These are phyloP conservation scores for Amphilophus citrinellus DNA, from an alignment of 2,113 vertebrate genomes.

Conservation along the genomic window DNA sequence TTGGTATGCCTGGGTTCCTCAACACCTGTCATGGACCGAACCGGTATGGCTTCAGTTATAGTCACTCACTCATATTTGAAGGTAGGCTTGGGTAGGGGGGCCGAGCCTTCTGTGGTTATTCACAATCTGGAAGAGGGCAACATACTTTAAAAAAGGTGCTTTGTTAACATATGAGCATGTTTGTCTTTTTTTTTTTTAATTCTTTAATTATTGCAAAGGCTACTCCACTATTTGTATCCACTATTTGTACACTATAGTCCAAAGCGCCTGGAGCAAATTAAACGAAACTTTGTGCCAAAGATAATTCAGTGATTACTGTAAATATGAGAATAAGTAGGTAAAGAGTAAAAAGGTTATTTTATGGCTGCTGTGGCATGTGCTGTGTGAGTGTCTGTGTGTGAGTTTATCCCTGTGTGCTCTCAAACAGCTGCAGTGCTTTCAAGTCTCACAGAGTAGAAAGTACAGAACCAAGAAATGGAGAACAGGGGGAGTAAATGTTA, in stretches of 20 bases:
- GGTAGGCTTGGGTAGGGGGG: too few species aligned
- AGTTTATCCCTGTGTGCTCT: conserved; percentile 20
- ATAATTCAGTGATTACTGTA: conserved; percentile 86
- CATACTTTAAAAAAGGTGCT: conserved; percentile 43
- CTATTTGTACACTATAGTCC: conserved; percentile 21
- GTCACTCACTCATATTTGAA: too few species aligned
- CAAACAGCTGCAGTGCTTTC: conserved; percentile 57
- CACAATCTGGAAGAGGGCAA: conserved; percentile 40
- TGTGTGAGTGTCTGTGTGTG: neutral
- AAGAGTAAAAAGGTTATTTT: conserved; percentile 59
- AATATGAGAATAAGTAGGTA: conserved; percentile 71
- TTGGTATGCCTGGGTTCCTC: too few species aligned
- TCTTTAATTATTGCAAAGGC: conserved; percentile 76
- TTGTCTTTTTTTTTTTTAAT: conserved; percentile 46
- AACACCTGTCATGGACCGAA: too few species aligned
- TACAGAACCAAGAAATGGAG: conserved; percentile 77
- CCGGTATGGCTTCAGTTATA: too few species aligned
- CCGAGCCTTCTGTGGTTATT: conserved; percentile 39
- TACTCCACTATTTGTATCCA: conserved; percentile 33
- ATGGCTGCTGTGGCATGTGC: conserved; percentile 31
- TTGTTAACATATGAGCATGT: conserved; percentile 60
- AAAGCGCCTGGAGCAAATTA: conserved; percentile 76
- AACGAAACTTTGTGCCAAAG: conserved; percentile 80
- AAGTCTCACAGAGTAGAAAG: conserved; percentile 76
- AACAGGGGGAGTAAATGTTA: conserved; percentile 89